phyloP scores from a whole-genome alignment of 2,113 vertebrate genomes.

The Chitala chitala region DNA sequence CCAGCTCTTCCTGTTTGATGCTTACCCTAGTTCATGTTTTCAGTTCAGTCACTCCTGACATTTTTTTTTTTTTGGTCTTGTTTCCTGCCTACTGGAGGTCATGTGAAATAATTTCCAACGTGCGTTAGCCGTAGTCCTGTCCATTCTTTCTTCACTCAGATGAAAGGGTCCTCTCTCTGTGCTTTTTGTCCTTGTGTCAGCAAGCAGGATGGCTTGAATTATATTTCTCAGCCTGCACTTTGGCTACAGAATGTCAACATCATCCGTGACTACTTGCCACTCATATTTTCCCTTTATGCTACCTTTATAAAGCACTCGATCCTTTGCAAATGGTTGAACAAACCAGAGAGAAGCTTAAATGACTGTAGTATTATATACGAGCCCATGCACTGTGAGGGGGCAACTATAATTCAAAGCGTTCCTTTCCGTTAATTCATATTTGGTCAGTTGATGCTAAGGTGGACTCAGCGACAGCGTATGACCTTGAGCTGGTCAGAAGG shows the following conservation, averaged over 20 bases:
- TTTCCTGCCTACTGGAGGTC: constrained; percentile 61
- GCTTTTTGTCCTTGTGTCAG: constrained; percentile 28
- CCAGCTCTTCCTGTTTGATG: neutral
- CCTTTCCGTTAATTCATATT: too few relatives aligned
- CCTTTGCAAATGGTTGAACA: neutral
- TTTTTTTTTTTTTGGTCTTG: constrained; percentile 26
- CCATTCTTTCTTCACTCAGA: constrained; percentile 61
- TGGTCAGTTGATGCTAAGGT: too few relatives aligned
- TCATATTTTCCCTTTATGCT: neutral
- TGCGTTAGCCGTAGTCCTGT: constrained; percentile 60
- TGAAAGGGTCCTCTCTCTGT: constrained; percentile 50
- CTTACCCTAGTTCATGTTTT: constrained; percentile 19
- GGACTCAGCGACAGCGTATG: too few relatives aligned
- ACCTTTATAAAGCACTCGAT: constrained; percentile 3
- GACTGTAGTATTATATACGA: too few relatives aligned
- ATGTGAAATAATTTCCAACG: constrained; percentile 63
- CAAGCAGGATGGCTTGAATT: constrained; percentile 15
- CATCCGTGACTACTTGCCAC: neutral
- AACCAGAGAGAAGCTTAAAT: too few relatives aligned
- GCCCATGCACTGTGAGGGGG: too few relatives aligned
- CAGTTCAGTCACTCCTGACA: constrained; percentile 43
- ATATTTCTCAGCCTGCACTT: constrained; percentile 11
- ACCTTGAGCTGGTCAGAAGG: too few relatives aligned
- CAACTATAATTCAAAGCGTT: too few relatives aligned
- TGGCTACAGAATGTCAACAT: neutral